Evolutionary conservation across 2,797 vertebrate genomes (phyloP).

Genomic region (Parambassis ranga): DNA sequence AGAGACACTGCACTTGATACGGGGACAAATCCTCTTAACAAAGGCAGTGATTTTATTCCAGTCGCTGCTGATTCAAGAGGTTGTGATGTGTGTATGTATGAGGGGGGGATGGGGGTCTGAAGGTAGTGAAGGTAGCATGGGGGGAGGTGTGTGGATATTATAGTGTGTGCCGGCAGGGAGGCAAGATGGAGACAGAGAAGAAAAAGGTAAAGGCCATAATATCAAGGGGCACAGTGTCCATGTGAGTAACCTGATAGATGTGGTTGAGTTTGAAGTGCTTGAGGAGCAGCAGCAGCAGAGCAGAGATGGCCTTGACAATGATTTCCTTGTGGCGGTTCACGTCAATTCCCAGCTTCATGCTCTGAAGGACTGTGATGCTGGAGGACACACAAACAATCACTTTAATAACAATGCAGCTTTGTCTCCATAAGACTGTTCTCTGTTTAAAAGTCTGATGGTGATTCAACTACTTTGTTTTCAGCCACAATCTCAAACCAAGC

Average conservation of each 20-base stretch:
- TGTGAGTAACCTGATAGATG: constrained; percentile 87
- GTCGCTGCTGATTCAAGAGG: constrained; percentile 6
- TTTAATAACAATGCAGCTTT: background rate
- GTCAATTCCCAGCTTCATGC: constrained; percentile 97
- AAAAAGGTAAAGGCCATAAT: background rate
- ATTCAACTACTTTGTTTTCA: background rate
- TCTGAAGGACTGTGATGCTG: constrained; percentile 96
- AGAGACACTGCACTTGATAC: background rate
- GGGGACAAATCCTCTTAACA: background rate
- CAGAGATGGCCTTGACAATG: constrained; percentile 95
- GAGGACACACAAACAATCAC: constrained; percentile 8
- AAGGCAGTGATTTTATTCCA: background rate
- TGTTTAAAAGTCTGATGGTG: too few relatives aligned
- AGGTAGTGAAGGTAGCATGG: background rate
- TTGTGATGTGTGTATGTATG: background rate
- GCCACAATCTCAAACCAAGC: background rate
- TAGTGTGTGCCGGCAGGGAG: background rate
- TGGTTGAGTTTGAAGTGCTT: constrained; percentile 98
- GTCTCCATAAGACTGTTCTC: background rate
- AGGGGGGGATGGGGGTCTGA: background rate
- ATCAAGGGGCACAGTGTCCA: background rate
- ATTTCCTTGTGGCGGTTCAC: constrained; percentile 99
- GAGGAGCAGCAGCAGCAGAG: constrained; percentile 91
- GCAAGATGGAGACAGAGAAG: background rate
- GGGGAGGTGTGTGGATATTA: background rate